These are phyloP conservation scores for Phortica okadai DNA, from an alignment of 2,888 invertebrate genomes.

Conservation along the genomic window DNA sequence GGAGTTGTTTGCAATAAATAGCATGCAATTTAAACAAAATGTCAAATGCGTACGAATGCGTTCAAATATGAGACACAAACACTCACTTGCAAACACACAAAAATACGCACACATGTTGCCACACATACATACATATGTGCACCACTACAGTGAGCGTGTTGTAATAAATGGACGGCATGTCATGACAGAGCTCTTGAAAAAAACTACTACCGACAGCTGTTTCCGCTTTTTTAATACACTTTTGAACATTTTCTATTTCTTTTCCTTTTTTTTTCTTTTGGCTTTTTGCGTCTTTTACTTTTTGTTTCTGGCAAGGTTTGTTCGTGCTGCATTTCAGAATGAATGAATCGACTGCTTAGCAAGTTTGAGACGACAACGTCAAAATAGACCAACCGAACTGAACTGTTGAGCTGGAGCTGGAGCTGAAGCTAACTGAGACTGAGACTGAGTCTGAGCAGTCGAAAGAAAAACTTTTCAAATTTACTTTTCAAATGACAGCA, in stretches of 20 bases:
- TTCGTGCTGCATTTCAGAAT: constrained; percentile 53
- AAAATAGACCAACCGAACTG: not conserved
- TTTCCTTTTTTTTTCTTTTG: constrained; percentile 40
- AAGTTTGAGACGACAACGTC: constrained; percentile 33
- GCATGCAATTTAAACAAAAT: constrained; percentile 25
- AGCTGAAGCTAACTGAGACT: not conserved
- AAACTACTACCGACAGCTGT: constrained; percentile 62
- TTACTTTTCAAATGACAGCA: constrained; percentile 66
- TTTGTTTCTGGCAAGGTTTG: constrained; percentile 37
- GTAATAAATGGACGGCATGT: constrained; percentile 64
- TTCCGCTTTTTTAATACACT: constrained; percentile 69
- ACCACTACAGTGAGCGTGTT: constrained; percentile 25
- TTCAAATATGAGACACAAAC: not conserved
- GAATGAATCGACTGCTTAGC: constrained; percentile 35
- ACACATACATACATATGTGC: constrained; percentile 29
- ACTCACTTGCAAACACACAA: not conserved
- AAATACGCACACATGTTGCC: not conserved
- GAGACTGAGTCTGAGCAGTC: constrained; percentile 30
- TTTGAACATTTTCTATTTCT: constrained; percentile 31
- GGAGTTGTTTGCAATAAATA: constrained; percentile 20
- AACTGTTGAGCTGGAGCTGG: not conserved
- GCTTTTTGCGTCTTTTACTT: constrained; percentile 18
- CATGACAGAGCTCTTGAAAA: constrained; percentile 49
- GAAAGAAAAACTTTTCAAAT: constrained; percentile 69
- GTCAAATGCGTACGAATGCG: constrained; percentile 37